Evolutionary conservation across 2,888 invertebrate species (phyloP).

Genomic region (Pseudanteris insignis): DNA sequence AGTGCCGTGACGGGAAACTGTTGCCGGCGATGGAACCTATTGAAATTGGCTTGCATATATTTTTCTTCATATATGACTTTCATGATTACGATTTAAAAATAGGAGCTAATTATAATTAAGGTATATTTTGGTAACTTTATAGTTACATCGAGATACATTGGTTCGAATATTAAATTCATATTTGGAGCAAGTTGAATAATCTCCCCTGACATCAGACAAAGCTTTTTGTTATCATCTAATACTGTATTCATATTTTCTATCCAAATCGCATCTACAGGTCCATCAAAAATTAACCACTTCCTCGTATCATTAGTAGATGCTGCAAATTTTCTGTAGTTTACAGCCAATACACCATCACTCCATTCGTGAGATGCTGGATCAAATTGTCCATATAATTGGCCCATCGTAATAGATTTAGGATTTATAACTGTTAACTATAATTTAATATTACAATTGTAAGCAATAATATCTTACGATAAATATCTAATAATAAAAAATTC

Average conservation of each 20-base stretch:
- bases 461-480: no score
- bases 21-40: no score
- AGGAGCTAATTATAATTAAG: no score
- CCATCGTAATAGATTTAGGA: constrained; percentile 96
- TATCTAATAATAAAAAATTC: no score
- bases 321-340: constrained; percentile 83
- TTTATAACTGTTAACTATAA: constrained; percentile 79
- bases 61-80: no score
- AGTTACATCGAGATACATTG: constrained; percentile 85
- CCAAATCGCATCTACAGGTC: constrained; percentile 96
- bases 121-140: neutral
- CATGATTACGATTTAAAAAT: no score
- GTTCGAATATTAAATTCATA: constrained; percentile 92
- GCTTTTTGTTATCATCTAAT: constrained; percentile 93
- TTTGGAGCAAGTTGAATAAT: constrained; percentile 91
- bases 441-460: no score
- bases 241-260: constrained; percentile 97
- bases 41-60: no score
- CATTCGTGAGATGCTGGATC: constrained; percentile 95
- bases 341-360: constrained; percentile 89
- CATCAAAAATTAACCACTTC: constrained; percentile 96
- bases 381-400: constrained; percentile 95
- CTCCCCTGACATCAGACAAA: constrained; percentile 96
- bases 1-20: no score
- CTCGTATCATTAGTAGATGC: constrained; percentile 74